phyloP scores from a whole-genome alignment of 2,113 vertebrate species.

The Pitta sordida region DNA sequence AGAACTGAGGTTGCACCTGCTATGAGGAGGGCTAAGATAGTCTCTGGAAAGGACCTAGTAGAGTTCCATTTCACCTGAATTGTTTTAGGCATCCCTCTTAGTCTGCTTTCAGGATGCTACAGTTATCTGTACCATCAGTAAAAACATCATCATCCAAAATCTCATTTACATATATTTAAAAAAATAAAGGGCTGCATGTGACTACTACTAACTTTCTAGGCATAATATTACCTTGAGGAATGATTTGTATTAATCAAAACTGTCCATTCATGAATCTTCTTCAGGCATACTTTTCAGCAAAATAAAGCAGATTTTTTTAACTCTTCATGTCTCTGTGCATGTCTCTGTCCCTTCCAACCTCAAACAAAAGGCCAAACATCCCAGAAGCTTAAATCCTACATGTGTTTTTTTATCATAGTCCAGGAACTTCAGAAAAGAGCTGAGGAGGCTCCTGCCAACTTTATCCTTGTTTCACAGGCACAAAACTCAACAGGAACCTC shows the following conservation, averaged over 20 bases:
- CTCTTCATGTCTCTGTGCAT: neutral
- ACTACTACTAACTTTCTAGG: neutral
- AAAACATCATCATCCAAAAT: neutral
- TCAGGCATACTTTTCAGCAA: neutral
- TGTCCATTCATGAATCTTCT: neutral
- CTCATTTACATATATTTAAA: neutral
- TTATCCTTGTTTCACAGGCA: accelerated
- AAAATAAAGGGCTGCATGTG: neutral
- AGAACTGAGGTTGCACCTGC: neutral
- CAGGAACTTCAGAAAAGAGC: neutral
- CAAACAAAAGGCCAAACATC: neutral
- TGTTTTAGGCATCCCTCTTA: neutral
- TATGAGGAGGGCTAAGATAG: neutral
- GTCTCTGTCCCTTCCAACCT: neutral
- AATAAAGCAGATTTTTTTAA: neutral
- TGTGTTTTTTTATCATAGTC: neutral
- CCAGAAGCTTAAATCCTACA: neutral
- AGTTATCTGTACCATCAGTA: accelerated
- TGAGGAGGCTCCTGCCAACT: neutral
- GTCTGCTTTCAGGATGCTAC: neutral
- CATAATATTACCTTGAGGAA: neutral
- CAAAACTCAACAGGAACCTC: neutral
- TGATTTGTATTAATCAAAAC: neutral
- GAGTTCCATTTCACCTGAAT: neutral
- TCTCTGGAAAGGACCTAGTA: neutral